Evolutionary conservation across 35 echinoderm and acorn worm genomes (phyloP), one percentile per base, ranked within the genome.

Genomic region (Heliocidaris tuberculata): DNA sequence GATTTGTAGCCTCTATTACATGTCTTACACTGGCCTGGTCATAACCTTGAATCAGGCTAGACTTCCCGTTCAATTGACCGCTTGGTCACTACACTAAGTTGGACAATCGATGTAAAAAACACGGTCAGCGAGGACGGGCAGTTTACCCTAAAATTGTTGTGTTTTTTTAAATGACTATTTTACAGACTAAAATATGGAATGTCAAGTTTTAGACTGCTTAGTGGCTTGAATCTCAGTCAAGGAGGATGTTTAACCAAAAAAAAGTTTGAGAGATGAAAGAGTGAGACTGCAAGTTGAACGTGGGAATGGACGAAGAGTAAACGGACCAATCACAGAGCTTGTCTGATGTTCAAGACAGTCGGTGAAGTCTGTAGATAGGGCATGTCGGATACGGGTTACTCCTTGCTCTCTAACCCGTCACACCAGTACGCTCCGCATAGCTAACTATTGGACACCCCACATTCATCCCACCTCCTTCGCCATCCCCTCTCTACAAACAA

Each of bases 1-100:
- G 47, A 93, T 93, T 93, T 93, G 50, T 93, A 59, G n/a, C 91
- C 91, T 42, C 87, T 93, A 93, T 93, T 93, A 93, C 87, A 89
- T 31, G 13, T 32, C 50, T 93, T 13, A 31, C 29, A 93, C 12
- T 59, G 17, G 48, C 50, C 91, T 56, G 91, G 91, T 31, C 91
- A 59, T 93, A 93, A 93, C 91, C 91, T 93, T 49, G 91, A 48
- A 30, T 52, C 30, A 27, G 21, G 11, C 91, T 49, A 13, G 91
- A 59, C 48, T 59, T 93, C 50, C 91, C 48, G 31, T 59, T 30
- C 11, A 59, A 31, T 16, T 93, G 91, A 93, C 91, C 91, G 91
- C 16, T 93, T 52, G 91, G 91, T 31, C 91, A 93, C 1, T 42
- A 6, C 87, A 47, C 85, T 86, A 86, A 29, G 85, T 86, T 32